phyloP scores from a whole-genome alignment of 1,140 invertebrate species.

The Coenobita brevimanus region DNA sequence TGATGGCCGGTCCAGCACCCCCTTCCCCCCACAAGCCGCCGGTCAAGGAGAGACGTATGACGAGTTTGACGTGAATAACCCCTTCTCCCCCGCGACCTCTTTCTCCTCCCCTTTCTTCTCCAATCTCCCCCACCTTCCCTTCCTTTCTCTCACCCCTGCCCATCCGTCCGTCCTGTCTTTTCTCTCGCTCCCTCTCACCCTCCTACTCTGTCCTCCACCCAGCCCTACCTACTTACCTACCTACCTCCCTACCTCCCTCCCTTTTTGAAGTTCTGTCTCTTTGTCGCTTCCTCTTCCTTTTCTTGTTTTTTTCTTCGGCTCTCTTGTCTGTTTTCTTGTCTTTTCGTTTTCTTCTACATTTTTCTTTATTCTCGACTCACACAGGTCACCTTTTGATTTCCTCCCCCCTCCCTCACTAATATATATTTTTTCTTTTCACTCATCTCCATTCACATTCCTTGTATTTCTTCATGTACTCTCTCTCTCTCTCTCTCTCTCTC shows the following conservation, averaged over 20 bases:
- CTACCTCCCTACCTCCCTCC: background rate
- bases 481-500: no score
- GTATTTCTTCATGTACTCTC: no score
- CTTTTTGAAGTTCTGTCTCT: background rate
- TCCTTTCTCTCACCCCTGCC: background rate
- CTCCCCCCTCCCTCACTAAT: background rate
- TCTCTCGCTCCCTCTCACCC: background rate
- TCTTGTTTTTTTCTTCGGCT: background rate
- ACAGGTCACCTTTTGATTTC: background rate
- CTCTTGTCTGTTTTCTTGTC: background rate
- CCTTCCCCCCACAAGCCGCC: no score
- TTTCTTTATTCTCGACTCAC: background rate
- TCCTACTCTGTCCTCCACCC: background rate
- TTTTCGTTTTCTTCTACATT: background rate
- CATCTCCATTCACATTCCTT: background rate
- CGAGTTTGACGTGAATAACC: no score
- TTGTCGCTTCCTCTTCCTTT: background rate
- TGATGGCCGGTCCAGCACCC: no score
- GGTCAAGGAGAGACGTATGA: no score
- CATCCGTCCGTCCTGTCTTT: background rate
- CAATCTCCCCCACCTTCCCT: no score
- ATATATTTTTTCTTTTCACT: background rate
- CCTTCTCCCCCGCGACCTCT: no score
- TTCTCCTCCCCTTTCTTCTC: no score
- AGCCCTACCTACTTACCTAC: background rate